Base-by-base conservation (phyloP, 2,797 vertebrate species). In the Hafferia zeledoni region DNA sequence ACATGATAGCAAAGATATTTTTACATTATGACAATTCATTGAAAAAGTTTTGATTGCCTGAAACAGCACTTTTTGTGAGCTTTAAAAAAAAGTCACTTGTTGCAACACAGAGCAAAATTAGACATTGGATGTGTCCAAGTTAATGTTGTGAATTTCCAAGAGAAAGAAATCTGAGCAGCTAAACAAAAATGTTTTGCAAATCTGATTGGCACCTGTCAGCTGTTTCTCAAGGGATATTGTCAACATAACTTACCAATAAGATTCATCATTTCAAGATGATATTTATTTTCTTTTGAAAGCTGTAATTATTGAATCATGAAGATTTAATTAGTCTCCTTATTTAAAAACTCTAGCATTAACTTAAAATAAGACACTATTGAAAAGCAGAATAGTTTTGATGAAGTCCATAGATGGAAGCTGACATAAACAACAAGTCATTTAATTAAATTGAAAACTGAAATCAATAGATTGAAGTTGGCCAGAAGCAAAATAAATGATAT, bases 201-300 rank as follows among this genome's bases (percentile, higher is more conserved):
- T 78, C 71, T 96, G 89, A 96, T 90, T 97, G 94, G 30, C 91
- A 94, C 11, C 57, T 95, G 90, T 93, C 89, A 96, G 49, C 77
- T 92, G 6, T 80, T 67, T 96, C 95, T 92, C 86, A 82, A 60
- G 64, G 61, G 70, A 86, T 74, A 84, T 60, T 64, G 0, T 67
- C 71, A 91, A 56, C 24, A 83, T 69, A 95, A 93, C 28, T 90
- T 94, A 75, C 37, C 67, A 84, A 65, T 64, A 89, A 19, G 70
- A 86, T 74, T 49, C 28, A 90, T 79, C 2, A 86, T 93, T 96
- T 92, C 27, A 82, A 43, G 23, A 59, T 81, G 41, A 72, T 94
- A 87, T 94, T 94, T 93, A 63, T 59, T 81, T 56, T 78, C 15
- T 82, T 95, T 88, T 89, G 50, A 89, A 96, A 94, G 24, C 30